Evolutionary conservation across 2,888 invertebrate genomes (phyloP).

Genomic region (Calameuta filiformis): DNA sequence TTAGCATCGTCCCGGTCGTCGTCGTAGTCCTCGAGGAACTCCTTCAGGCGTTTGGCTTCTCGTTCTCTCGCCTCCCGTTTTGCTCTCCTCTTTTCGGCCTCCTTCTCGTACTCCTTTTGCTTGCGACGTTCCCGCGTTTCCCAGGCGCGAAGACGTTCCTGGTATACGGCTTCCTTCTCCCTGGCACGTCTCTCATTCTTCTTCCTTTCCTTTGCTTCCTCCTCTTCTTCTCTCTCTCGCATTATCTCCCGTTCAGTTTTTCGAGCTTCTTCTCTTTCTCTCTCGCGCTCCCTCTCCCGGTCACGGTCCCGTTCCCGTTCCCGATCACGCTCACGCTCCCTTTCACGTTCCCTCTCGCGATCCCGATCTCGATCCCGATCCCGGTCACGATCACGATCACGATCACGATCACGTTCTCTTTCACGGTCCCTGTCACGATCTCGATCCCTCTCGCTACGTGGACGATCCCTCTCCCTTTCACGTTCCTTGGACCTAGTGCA

Average conservation of each 20-base stretch:
- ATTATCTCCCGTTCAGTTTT: slow-evolving; percentile 73
- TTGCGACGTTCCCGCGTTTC: slow-evolving; percentile 91
- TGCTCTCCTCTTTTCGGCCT: slow-evolving; percentile 85
- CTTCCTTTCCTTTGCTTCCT: slow-evolving; percentile 91
- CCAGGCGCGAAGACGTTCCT: slow-evolving; percentile 86
- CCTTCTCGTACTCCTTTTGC: slow-evolving; percentile 89
- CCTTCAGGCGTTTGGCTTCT: slow-evolving; percentile 94
- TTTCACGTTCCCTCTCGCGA: slow-evolving; percentile 77
- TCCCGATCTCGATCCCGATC: slow-evolving; percentile 66
- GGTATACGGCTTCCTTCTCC: slow-evolving; percentile 97
- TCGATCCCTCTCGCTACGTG: slow-evolving; percentile 35
- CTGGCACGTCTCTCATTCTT: slow-evolving; percentile 90
- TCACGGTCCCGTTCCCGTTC: slow-evolving; percentile 70
- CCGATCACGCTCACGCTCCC: slow-evolving; percentile 72
- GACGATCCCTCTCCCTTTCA: slow-evolving; percentile 53
- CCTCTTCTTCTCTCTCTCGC: slow-evolving; percentile 87
- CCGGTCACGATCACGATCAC: slow-evolving; percentile 49
- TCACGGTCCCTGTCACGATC: slow-evolving; percentile 64
- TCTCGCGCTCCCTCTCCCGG: slow-evolving; percentile 67
- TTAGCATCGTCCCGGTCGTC: slow-evolving; percentile 97
- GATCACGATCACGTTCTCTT: slow-evolving; percentile 56
- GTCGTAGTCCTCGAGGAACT: slow-evolving; percentile 99
- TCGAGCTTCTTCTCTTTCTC: slow-evolving; percentile 69
- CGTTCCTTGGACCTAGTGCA: slow-evolving; percentile 54
- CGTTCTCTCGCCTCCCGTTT: slow-evolving; percentile 88